phyloP scores from a whole-genome alignment of 53 echinoderm and acorn worm species.

The Echinometra lucunter region DNA sequence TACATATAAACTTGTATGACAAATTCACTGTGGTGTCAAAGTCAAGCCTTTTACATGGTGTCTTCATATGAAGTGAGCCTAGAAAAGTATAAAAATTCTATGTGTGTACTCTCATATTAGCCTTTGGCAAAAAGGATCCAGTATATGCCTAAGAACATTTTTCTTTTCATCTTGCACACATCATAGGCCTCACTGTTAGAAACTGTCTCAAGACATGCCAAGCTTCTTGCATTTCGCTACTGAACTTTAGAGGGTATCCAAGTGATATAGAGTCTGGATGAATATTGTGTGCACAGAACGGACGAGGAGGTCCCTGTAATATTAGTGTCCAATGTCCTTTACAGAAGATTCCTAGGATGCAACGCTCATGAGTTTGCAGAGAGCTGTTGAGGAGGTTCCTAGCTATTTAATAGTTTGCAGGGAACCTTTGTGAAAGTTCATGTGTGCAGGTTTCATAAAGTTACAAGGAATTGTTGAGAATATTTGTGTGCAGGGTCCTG shows the following conservation, averaged over 20 bases:
- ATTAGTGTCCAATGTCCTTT: too few relatives aligned
- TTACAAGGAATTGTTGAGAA: too few relatives aligned
- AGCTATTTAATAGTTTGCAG: too few relatives aligned
- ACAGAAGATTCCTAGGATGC: too few relatives aligned
- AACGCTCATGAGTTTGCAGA: background rate
- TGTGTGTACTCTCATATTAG: background rate
- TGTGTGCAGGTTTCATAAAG: too few relatives aligned
- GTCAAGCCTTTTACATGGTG: background rate
- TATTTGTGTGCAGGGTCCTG: too few relatives aligned
- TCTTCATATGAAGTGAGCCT: background rate
- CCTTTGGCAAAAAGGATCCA: background rate
- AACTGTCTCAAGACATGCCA: background rate
- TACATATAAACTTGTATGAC: background rate
- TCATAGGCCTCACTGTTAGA: background rate
- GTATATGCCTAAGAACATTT: background rate
- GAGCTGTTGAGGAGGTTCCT: background rate
- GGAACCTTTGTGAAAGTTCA: too few relatives aligned
- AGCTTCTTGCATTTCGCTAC: background rate
- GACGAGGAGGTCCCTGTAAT: too few relatives aligned
- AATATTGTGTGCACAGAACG: too few relatives aligned
- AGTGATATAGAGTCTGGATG: background rate
- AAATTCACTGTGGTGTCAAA: background rate
- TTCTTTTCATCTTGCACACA: background rate
- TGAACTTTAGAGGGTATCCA: background rate
- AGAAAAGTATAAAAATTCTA: slow-evolving; percentile 12